phyloP scores from a whole-genome alignment of 2,797 vertebrate genomes.

The Ctenosaura bakeri region DNA sequence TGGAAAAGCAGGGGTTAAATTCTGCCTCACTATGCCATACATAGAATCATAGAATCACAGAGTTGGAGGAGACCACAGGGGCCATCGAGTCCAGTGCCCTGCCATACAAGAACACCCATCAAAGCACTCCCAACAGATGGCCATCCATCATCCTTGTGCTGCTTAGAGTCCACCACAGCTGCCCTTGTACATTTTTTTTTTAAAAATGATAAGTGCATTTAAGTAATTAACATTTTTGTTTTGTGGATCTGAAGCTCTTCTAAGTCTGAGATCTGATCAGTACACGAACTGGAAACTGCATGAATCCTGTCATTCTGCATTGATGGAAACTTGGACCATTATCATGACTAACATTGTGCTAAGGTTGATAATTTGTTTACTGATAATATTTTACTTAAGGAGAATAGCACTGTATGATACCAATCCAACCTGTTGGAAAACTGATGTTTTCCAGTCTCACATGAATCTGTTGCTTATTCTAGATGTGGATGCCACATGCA shows the following conservation, averaged over 20 bases:
- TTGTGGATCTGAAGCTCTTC: background rate
- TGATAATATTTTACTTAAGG: background rate
- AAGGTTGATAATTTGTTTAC: slow-evolving; percentile 28
- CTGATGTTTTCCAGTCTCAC: slow-evolving; percentile 13
- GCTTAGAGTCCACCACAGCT: background rate
- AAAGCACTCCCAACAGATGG: too few species aligned
- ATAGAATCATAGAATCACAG: too few species aligned
- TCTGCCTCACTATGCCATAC: background rate
- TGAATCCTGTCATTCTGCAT: background rate
- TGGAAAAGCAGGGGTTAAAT: background rate
- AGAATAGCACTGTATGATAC: slow-evolving; percentile 10
- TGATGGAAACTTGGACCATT: background rate
- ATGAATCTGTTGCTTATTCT: slow-evolving; percentile 73
- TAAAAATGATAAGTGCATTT: background rate
- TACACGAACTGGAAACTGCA: background rate
- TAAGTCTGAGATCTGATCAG: background rate
- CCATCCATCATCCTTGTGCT: background rate
- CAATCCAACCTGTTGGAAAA: slow-evolving; percentile 21
- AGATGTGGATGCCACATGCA: slow-evolving; percentile 98
- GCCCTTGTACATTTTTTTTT: background rate
- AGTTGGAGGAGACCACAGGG: too few species aligned
- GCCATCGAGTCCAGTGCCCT: too few species aligned
- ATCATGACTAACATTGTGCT: background rate
- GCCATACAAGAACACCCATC: too few species aligned
- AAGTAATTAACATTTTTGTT: background rate